These are phyloP conservation scores for Sceliomorpha sp. DNA, from an alignment of 2,888 invertebrate genomes.

Conservation along the genomic window DNA sequence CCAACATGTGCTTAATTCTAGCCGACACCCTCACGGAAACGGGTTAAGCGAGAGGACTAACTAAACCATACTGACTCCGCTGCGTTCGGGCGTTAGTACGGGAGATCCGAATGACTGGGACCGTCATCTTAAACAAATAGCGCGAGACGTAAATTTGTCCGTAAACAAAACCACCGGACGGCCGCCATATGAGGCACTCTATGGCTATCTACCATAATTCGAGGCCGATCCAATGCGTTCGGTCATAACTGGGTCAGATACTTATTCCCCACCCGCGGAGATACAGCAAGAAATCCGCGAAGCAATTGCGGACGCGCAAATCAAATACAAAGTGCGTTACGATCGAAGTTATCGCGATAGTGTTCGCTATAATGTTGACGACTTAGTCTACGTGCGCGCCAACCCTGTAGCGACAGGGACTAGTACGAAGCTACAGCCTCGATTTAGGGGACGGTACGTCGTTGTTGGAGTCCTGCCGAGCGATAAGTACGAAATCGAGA, in stretches of 20 bases:
- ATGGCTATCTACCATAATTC: conserved; percentile 36
- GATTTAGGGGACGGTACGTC: too few relatives aligned
- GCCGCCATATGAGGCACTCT: conserved; percentile 28
- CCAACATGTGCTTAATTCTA: conserved; percentile 38
- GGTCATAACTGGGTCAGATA: too few relatives aligned
- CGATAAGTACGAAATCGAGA: too few relatives aligned
- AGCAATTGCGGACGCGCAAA: conserved; percentile 10
- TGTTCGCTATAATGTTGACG: conserved; percentile 16
- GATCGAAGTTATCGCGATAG: conserved; percentile 10
- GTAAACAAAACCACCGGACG: conserved; percentile 27
- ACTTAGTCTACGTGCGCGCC: conserved; percentile 17
- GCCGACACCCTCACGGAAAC: conserved; percentile 41
- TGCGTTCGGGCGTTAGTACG: conserved; percentile 3
- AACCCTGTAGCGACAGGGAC: conserved; percentile 17
- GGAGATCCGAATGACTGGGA: conserved; percentile 25
- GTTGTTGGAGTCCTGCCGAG: too few relatives aligned
- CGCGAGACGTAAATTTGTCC: conserved; percentile 25
- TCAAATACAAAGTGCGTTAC: conserved; percentile 20
- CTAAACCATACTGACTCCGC: conserved; percentile 24
- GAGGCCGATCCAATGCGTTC: too few relatives aligned
- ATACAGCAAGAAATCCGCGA: conserved; percentile 23
- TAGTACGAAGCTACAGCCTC: conserved; percentile 21
- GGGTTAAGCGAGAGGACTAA: conserved; percentile 40
- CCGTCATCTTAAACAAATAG: conserved; percentile 7
- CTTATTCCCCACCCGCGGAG: background rate